Conservation (phyloP, 2,113 vertebrate genomes). For the Melanostigma gelatinosum region DNA sequence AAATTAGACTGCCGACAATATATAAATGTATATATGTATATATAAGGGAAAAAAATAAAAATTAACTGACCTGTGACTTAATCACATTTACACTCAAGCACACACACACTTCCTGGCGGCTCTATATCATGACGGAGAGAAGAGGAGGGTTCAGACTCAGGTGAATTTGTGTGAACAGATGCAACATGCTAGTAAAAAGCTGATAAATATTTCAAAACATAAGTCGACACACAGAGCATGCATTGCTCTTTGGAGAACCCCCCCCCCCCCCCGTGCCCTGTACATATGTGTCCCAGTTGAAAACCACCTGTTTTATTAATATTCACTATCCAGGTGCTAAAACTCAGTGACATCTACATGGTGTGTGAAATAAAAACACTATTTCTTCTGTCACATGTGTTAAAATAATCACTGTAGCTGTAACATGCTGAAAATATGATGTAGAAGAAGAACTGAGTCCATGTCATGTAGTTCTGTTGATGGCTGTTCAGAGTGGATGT, state of each 20-base stretch:
- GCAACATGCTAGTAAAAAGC: slow-evolving; percentile 55
- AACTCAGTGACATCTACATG: slow-evolving; percentile 34
- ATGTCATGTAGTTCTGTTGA: slow-evolving; percentile 33
- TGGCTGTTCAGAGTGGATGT: slow-evolving; percentile 46
- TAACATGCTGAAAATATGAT: slow-evolving; percentile 27
- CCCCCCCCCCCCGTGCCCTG: background rate
- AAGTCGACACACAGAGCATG: slow-evolving; percentile 38
- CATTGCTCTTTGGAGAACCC: slow-evolving; percentile 26
- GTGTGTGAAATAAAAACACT: background rate
- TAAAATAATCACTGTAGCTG: slow-evolving; percentile 14
- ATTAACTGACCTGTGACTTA: slow-evolving; percentile 16
- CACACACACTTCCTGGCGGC: background rate
- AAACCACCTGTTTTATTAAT: slow-evolving; percentile 63
- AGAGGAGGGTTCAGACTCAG: slow-evolving; percentile 10
- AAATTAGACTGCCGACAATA: slow-evolving; percentile 4
- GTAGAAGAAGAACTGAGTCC: slow-evolving; percentile 12
- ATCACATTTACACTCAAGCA: background rate
- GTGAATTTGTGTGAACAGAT: slow-evolving; percentile 50
- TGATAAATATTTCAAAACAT: slow-evolving; percentile 69
- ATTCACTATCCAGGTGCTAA: slow-evolving; percentile 31
- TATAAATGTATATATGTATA: no score
- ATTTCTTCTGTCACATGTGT: background rate
- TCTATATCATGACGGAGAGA: slow-evolving; percentile 23
- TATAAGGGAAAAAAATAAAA: background rate
- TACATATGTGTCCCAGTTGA: slow-evolving; percentile 36